Evolutionary conservation across 2,113 vertebrate genomes (phyloP).

Genomic region (sheep (Ovis aries)): DNA sequence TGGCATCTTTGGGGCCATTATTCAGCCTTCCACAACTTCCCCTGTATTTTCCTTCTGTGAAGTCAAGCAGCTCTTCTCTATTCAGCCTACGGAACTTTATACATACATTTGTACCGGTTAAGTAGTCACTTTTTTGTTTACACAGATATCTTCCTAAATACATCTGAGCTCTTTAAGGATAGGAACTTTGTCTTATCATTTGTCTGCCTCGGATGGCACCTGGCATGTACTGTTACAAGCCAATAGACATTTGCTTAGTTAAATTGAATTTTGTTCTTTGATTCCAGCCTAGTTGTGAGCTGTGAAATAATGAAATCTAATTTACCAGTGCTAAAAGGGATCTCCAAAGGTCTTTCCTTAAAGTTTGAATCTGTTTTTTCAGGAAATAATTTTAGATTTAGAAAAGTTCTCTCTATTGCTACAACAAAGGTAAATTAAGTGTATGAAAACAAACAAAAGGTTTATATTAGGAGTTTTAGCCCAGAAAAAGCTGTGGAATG

Average conservation of each 20-base stretch:
- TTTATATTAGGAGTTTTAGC: neutral
- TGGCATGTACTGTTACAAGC: neutral
- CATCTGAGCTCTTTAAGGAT: neutral
- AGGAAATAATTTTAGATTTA: neutral
- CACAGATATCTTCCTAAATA: neutral
- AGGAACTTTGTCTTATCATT: conserved; percentile 11
- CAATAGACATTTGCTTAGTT: neutral
- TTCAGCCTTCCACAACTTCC: neutral
- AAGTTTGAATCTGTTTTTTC: neutral
- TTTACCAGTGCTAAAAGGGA: neutral
- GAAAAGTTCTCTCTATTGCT: neutral
- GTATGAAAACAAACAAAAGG: neutral
- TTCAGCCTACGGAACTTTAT: neutral
- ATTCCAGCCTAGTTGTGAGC: neutral
- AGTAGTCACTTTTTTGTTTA: neutral
- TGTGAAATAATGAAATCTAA: neutral
- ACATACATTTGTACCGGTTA: neutral
- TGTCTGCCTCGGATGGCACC: neutral
- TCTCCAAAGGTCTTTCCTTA: neutral
- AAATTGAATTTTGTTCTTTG: neutral
- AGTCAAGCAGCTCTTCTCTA: neutral
- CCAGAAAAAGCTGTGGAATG: conserved; percentile 3
- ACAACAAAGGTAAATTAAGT: neutral
- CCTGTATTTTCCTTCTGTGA: neutral
- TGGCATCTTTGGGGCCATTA: neutral